A percentile compares a stretch with the other conserved stretches of the same genome.
These are phyloP conservation scores for Caenorhabditis imperialis DNA, from an alignment of 2,888 invertebrate species.

Conservation along the genomic window DNA sequence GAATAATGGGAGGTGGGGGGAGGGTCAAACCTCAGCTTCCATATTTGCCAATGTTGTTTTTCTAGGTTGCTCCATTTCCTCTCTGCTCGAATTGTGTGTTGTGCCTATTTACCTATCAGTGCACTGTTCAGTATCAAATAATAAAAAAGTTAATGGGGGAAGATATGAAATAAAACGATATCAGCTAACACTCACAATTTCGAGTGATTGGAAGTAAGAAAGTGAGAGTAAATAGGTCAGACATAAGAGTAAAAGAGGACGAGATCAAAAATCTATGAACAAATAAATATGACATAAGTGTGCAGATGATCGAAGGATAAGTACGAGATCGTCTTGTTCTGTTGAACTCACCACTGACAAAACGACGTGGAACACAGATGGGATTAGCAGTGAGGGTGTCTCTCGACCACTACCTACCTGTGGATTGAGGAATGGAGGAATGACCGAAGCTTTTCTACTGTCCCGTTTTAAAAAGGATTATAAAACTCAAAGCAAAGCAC, in stretches of 20 bases:
- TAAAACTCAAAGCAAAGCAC: slow-evolving; percentile 43
- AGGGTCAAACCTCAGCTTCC: slow-evolving; percentile 2
- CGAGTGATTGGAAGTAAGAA: slow-evolving; percentile 8
- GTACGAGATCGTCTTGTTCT: slow-evolving; percentile 9
- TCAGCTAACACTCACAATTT: slow-evolving; percentile 17
- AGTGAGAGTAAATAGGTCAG: slow-evolving; percentile 7
- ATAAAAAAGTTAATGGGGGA: slow-evolving; percentile 4
- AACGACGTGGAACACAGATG: slow-evolving; percentile 19
- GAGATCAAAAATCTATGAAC: slow-evolving; percentile 39
- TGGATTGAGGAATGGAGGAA: slow-evolving; percentile 12
- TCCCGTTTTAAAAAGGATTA: slow-evolving; percentile 39
- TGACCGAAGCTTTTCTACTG: slow-evolving; percentile 16
- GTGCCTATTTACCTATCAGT: too few species aligned
- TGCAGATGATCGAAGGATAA: slow-evolving; percentile 18
- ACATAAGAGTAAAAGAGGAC: slow-evolving; percentile 6
- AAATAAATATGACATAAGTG: slow-evolving; percentile 21
- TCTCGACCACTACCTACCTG: slow-evolving; percentile 23
- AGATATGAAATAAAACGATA: slow-evolving; percentile 22
- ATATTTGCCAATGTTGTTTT: not conserved
- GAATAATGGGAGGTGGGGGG: not conserved
- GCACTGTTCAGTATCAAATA: slow-evolving; percentile 6
- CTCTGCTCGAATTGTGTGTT: too few species aligned
- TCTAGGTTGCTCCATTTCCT: too few species aligned
- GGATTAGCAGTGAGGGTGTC: slow-evolving; percentile 44
- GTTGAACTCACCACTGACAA: slow-evolving; percentile 8